These are phyloP conservation scores for Lagria hirta DNA, from an alignment of 2,888 invertebrate species.

Conservation along the genomic window DNA sequence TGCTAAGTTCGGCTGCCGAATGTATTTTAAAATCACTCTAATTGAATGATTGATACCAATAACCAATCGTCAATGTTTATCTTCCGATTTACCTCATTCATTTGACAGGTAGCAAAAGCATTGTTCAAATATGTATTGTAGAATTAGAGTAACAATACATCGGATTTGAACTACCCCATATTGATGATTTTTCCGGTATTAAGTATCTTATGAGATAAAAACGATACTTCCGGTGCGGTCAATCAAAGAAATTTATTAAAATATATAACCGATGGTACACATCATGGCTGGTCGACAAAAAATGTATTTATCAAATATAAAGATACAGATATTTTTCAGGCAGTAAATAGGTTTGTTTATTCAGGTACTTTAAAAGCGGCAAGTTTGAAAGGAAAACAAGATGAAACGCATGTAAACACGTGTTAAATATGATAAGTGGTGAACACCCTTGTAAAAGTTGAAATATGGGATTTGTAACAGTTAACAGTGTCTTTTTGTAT, in stretches of 20 bases:
- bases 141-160: constrained; percentile 39
- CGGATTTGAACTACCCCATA: constrained; percentile 43
- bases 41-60: no score
- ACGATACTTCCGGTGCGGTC: no score
- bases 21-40: no score
- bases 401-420: constrained; percentile 38
- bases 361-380: constrained; percentile 38
- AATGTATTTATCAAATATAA: no score
- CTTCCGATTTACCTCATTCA: constrained; percentile 41
- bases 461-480: no score
- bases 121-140: constrained; percentile 41
- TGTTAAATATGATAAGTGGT: constrained; percentile 39
- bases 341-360: constrained; percentile 31
- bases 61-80: constrained; percentile 41
- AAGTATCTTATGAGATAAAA: no score
- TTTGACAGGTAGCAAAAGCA: constrained; percentile 33
- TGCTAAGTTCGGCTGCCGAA: no score
- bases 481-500: no score
- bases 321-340: constrained; percentile 10
- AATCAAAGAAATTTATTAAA: no score
- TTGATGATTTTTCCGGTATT: no score
- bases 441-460: constrained; percentile 15
- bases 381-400: constrained; percentile 33
- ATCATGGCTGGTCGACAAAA: no score
- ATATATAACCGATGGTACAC: no score